Conservation (phyloP, 1,140 invertebrate species). For the Leptoteleia sp. region DNA sequence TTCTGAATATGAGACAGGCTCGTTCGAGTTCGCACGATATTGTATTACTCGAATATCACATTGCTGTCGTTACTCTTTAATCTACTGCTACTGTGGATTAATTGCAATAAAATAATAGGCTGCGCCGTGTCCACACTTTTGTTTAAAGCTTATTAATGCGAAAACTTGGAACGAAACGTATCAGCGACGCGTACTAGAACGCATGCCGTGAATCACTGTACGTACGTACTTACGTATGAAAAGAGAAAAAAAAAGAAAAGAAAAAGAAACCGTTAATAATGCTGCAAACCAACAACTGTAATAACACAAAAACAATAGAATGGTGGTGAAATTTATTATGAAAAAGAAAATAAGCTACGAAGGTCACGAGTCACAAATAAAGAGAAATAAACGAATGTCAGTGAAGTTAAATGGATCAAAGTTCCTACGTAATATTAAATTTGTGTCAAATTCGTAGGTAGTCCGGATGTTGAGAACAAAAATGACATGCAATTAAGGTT, state of each 20-base stretch:
- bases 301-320: slow-evolving; percentile 41
- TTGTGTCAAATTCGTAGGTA: slow-evolving; percentile 34
- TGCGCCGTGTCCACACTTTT: slow-evolving; percentile 31
- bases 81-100: slow-evolving; percentile 33
- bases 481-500: slow-evolving; percentile 39
- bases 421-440: slow-evolving; percentile 34
- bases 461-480: slow-evolving; percentile 26
- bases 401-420: slow-evolving; percentile 40
- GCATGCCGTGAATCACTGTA: slow-evolving; percentile 51
- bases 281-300: slow-evolving; percentile 36
- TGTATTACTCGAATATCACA: slow-evolving; percentile 10
- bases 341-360: slow-evolving; percentile 22
- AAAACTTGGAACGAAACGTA: slow-evolving; percentile 44
- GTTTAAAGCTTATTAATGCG: slow-evolving; percentile 48
- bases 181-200: slow-evolving; percentile 51
- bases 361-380: slow-evolving; percentile 39
- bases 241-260: not conserved
- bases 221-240: slow-evolving; percentile 30
- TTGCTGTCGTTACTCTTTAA: slow-evolving; percentile 18
- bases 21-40: slow-evolving; percentile 40
- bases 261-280: slow-evolving; percentile 23
- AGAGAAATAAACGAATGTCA: slow-evolving; percentile 33
- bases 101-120: slow-evolving; percentile 39
- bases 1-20: slow-evolving; percentile 28
- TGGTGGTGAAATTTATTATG: slow-evolving; percentile 19